phyloP scores from a whole-genome alignment of 2,888 invertebrate genomes.

The Eretmocerus hayati region DNA sequence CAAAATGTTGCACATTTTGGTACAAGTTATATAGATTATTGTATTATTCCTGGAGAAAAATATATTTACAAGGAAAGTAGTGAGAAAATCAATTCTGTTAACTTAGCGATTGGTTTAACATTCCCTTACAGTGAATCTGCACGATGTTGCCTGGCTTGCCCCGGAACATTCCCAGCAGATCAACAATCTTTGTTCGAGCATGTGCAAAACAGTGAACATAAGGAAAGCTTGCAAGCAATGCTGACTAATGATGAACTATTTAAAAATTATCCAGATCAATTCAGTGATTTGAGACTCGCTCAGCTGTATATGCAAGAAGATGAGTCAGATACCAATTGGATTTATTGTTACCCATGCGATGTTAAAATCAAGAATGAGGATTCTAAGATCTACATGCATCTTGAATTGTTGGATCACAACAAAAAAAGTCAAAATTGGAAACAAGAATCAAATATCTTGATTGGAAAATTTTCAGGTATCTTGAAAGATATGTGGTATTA shows the following conservation, averaged over 20 bases:
- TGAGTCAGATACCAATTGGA: not conserved
- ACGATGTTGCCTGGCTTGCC: conserved; percentile 5
- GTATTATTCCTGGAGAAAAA: conserved; percentile 10
- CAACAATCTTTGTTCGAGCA: conserved; percentile 13
- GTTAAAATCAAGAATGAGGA: conserved; percentile 1
- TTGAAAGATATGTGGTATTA: conserved; percentile 23
- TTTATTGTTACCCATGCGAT: conserved; percentile 12
- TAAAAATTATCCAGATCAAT: conserved; percentile 1
- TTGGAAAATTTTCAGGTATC: conserved; percentile 4
- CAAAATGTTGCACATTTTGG: conserved; percentile 2
- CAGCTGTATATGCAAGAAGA: conserved; percentile 1
- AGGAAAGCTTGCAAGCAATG: conserved; percentile 4
- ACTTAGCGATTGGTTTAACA: conserved; percentile 5
- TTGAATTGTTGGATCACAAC: not conserved
- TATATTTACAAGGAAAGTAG: conserved; percentile 13
- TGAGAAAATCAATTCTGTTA: conserved; percentile 1
- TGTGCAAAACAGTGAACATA: conserved; percentile 6
- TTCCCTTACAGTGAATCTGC: conserved; percentile 1
- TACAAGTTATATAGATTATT: conserved; percentile 1
- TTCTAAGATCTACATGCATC: not conserved
- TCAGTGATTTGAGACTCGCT: conserved; percentile 7
- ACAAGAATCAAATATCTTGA: not conserved
- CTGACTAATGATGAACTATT: not conserved
- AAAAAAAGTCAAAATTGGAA: conserved; percentile 1
- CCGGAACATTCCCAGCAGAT: not conserved